These are phyloP conservation scores for Lasioglossum oenotherae DNA, from an alignment of 2,888 invertebrate genomes.

Conservation along the genomic window DNA sequence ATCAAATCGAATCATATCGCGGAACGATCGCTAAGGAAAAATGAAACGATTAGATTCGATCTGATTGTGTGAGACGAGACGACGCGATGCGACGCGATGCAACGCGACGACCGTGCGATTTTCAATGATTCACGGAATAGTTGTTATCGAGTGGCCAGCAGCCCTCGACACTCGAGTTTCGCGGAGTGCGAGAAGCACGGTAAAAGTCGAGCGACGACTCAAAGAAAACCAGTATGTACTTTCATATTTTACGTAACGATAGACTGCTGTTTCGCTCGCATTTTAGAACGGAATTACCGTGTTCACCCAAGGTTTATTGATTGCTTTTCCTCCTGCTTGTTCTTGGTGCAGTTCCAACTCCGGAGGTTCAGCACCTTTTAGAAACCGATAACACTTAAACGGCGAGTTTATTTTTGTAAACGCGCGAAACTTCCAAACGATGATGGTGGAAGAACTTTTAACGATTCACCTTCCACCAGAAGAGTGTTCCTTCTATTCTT, in stretches of 20 bases:
- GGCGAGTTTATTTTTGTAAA: not conserved
- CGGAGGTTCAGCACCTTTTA: slow-evolving; percentile 3
- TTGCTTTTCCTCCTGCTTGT: not conserved
- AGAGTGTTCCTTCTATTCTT: not conserved
- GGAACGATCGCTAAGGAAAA: not conserved
- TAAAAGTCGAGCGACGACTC: not conserved
- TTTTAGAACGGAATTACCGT: not conserved
- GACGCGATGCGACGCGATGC: not conserved
- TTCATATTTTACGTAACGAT: not conserved
- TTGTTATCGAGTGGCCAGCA: not conserved
- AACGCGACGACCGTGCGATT: not conserved
- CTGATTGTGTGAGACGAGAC: no score
- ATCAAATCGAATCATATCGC: not conserved
- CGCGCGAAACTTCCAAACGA: not conserved
- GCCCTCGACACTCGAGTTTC: not conserved
- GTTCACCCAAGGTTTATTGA: not conserved
- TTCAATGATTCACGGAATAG: not conserved
- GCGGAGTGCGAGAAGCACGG: not conserved
- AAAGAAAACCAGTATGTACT: not conserved
- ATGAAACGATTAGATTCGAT: not conserved
- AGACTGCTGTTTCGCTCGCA: not conserved
- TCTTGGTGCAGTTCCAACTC: slow-evolving; percentile 6
- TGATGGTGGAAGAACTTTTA: not conserved
- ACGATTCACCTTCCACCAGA: not conserved
- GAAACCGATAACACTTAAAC: not conserved